phyloP scores from a whole-genome alignment of 1,140 invertebrate genomes.

The Plectrocnemia conspersa region DNA sequence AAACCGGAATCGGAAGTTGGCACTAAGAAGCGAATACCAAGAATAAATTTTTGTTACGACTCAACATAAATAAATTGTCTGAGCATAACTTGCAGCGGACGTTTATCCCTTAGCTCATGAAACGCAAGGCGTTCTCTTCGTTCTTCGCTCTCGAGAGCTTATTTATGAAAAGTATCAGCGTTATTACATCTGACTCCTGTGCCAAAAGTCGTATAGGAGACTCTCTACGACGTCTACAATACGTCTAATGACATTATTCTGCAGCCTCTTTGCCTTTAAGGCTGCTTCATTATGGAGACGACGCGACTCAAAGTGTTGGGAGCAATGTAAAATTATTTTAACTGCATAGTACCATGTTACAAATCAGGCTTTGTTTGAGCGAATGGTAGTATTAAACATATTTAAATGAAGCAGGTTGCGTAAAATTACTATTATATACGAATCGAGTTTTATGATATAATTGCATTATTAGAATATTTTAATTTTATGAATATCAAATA shows the following conservation, averaged over 20 bases:
- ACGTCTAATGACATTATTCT: conserved; percentile 9
- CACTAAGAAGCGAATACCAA: no score
- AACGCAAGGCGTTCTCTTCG: neutral
- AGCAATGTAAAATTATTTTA: no score
- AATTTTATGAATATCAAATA: no score
- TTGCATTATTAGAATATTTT: no score
- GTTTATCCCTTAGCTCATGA: neutral
- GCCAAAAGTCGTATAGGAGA: neutral
- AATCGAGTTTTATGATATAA: no score
- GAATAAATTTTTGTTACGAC: neutral
- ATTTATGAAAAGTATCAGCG: conserved; percentile 11
- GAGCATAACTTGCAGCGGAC: neutral
- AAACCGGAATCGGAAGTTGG: no score
- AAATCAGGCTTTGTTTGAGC: no score
- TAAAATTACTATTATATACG: no score
- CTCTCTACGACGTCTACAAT: neutral
- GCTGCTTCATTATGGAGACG: neutral
- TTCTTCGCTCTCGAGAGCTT: no score
- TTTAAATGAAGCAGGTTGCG: no score
- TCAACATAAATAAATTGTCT: conserved; percentile 7
- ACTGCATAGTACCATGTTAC: no score
- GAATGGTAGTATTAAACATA: no score
- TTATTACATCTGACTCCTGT: conserved; percentile 10
- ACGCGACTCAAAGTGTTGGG: neutral
- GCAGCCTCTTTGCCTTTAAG: conserved; percentile 1